Base-by-base conservation (phyloP, 2,113 vertebrate species). In the Sakesphorus luctuosus region DNA sequence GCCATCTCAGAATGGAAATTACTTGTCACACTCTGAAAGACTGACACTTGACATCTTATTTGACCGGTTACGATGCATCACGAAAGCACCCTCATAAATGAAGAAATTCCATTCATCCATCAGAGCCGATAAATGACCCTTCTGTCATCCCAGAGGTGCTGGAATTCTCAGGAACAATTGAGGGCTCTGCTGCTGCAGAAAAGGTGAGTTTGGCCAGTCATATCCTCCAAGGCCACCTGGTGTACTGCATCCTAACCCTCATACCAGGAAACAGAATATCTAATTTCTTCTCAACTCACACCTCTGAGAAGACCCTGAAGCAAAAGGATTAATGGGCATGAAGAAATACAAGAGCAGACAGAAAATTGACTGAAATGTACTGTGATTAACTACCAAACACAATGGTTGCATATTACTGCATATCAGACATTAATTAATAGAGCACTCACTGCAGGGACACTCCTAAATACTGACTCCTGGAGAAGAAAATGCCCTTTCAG, bases 11-110 rank as follows among this genome's bases (percentile, higher is more conserved):
- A 68, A 87, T 46, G 46, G 83, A 86, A 86, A 75, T 46, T 35
- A 49, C 68, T 50, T 89, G 88, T 87, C 86, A 87, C 9, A 1
- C 35, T 68, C 61, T 58, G 28, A 35, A 84, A 92, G 61, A 78
- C 47, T 90, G 79, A 90, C 19, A 38, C 14, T 52, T 84, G 72
- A 81, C 80, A 90, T 93, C 76, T 81, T 56, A 47, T 81, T 93
- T 93, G 65, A 71, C 31, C 72, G 83, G 76, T 94, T 95, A 93
- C 9, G 25, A 84, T 63, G 29, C 85, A 84, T 49, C 69, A 40
- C 0, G 1, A 81, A 93, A 89, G 47, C n/a, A 50, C 21, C 21
- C n/a, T 88, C 28, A 29, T 53, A 90, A 94, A 84, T 19, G 20
- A 75, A 66, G 33, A 72, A 74, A 83, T 63, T 47, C 9, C 47